Evolutionary conservation across 2,888 invertebrate species (phyloP).

Genomic region (Agrochola macilenta): DNA sequence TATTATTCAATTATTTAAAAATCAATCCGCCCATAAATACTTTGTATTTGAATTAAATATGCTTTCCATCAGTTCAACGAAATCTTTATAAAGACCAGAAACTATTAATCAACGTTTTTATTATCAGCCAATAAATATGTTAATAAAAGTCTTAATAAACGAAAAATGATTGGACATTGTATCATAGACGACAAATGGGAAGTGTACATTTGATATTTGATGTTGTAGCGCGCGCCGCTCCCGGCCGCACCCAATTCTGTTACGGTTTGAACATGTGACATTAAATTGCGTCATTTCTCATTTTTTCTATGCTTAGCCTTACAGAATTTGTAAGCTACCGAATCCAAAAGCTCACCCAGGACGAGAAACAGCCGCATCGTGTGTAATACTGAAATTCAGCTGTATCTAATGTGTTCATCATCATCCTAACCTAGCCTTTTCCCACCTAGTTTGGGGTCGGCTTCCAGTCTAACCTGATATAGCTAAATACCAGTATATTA

Average conservation of each 20-base stretch:
- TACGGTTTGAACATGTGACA: background rate
- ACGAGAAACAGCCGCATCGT: background rate
- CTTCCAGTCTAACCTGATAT: background rate
- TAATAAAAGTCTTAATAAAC: constrained; percentile 52
- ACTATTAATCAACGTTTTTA: constrained; percentile 60
- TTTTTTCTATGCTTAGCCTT: background rate
- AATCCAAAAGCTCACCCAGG: background rate
- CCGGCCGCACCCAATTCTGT: constrained; percentile 11
- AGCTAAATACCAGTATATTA: background rate
- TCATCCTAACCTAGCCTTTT: background rate
- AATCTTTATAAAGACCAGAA: constrained; percentile 42
- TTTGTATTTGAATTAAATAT: constrained; percentile 47
- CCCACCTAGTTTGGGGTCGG: too few relatives aligned
- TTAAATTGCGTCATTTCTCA: background rate
- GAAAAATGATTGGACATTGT: constrained; percentile 41
- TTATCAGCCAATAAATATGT: constrained; percentile 51
- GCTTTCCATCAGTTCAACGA: constrained; percentile 41
- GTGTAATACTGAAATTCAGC: constrained; percentile 4
- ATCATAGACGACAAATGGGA: constrained; percentile 47
- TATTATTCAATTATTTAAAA: constrained; percentile 42
- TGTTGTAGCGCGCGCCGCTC: constrained; percentile 16
- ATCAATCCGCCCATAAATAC: constrained; percentile 51
- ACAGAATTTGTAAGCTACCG: background rate
- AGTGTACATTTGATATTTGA: constrained; percentile 28
- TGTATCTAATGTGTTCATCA: too few relatives aligned